A percentile compares a stretch with the other conserved stretches of the same genome.
These are phyloP conservation scores for Eristalis intricaria DNA, from an alignment of 2,888 invertebrate genomes.

Conservation along the genomic window DNA sequence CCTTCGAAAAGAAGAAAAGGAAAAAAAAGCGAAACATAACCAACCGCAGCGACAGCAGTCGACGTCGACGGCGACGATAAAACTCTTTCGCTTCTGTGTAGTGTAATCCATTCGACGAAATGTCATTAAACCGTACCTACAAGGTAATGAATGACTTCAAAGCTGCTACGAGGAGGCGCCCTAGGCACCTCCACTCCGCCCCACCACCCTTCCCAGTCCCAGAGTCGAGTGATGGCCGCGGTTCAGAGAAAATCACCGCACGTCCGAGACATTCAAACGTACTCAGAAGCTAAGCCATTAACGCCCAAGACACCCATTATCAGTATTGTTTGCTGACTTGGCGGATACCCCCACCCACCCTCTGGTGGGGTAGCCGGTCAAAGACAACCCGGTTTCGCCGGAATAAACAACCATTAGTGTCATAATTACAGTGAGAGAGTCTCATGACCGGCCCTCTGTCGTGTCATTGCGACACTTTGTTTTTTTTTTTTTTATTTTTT, in stretches of 20 bases:
- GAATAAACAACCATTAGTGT: slow-evolving; percentile 38
- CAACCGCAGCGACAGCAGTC: slow-evolving; percentile 2
- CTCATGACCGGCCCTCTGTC: slow-evolving; percentile 41
- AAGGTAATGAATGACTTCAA: background rate
- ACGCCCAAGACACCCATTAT: slow-evolving; percentile 27
- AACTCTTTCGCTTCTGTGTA: slow-evolving; percentile 29
- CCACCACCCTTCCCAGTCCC: background rate
- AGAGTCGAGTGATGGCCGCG: background rate
- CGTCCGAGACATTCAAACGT: slow-evolving; percentile 7
- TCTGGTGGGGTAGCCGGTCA: background rate
- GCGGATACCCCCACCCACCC: background rate
- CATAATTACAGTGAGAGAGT: slow-evolving; percentile 50
- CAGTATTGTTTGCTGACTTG: slow-evolving; percentile 25
- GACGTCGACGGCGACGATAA: slow-evolving; percentile 25
- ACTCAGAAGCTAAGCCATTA: slow-evolving; percentile 43
- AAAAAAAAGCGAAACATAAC: background rate
- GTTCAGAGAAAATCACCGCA: background rate
- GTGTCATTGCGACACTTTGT: slow-evolving; percentile 46
- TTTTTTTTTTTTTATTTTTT: background rate
- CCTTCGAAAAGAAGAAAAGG: background rate
- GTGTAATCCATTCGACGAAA: slow-evolving; percentile 30
- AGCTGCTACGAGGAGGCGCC: background rate
- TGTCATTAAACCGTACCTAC: slow-evolving; percentile 43
- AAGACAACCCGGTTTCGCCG: slow-evolving; percentile 26
- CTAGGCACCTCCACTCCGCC: background rate